Evolutionary conservation across 2,113 vertebrate species (phyloP), one percentile per base, ranked within the genome.

Genomic region (Polypterus bichir): DNA sequence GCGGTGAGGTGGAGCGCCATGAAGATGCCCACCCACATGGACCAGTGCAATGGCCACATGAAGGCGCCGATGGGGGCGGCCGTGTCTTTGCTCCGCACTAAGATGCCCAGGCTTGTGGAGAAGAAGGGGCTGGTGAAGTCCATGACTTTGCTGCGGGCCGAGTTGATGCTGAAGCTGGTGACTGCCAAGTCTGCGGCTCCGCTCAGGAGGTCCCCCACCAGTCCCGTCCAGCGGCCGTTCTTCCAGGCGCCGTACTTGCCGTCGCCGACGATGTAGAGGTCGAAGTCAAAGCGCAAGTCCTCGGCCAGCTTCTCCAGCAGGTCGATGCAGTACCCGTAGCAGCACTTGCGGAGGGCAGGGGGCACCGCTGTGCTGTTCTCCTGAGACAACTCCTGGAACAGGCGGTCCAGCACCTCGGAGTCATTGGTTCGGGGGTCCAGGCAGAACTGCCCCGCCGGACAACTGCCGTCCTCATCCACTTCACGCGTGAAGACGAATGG

Each of bases 101-200:
- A 75, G 79, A 98, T 98, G 69, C 93, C 92, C 77, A 98, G 75
- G 81, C 94, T 98, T 76, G 93, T 98, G 79, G 96, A 97, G 81
- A 95, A 97, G 79, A 98, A 98, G 56, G 94, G 94, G 64, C 91
- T 94, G 69, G 92, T 98, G 83, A 98, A 98, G 70, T 98, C 96
- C 0, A 98, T 84, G 71, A 96, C 91, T 68, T 87, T 89, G 64
- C 91, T 97, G 63, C 94, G 78, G 0, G 92, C 93, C 0, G 94
- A 96, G 74, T 97, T 97, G 81, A 97, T 97, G 73, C 92, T 93
- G 78, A 98, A 97, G 65, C 92, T 94, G 64, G 91, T 92, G 72
- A 98, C 94, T 0, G 94, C 96, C 96, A 98, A 93, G 80, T 98
- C 92, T 1, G 94, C 93, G 0, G 73, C 69, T 60, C 93, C 91